Evolutionary conservation across 2,888 invertebrate genomes (phyloP).

Genomic region (Galeopsomyia nigrocyanea): DNA sequence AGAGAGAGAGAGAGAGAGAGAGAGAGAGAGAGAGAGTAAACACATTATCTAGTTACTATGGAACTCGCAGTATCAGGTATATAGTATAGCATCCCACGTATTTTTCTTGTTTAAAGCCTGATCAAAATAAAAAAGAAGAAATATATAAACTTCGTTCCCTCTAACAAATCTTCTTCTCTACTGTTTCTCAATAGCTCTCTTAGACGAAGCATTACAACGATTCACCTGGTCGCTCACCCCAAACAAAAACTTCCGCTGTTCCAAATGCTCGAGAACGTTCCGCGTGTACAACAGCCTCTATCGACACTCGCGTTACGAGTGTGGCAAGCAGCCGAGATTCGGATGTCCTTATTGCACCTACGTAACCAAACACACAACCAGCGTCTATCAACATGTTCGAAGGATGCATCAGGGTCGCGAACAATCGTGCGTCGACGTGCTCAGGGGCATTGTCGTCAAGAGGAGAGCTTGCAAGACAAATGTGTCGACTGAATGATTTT

Average conservation of each 20-base stretch:
- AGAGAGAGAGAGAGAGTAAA: too few relatives aligned
- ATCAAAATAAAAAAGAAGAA: too few relatives aligned
- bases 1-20: too few relatives aligned
- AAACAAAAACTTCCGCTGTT: constrained; percentile 49
- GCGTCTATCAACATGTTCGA: constrained; percentile 51
- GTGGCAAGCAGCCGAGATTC: constrained; percentile 50
- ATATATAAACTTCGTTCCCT: too few relatives aligned
- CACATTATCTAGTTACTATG: too few relatives aligned
- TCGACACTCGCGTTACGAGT: constrained; percentile 52
- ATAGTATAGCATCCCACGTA: too few relatives aligned
- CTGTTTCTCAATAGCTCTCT: too few relatives aligned
- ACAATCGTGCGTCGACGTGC: constrained; percentile 28
- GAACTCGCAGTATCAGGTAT: too few relatives aligned
- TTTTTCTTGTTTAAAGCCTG: too few relatives aligned
- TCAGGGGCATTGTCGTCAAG: constrained; percentile 25
- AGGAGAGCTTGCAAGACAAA: constrained; percentile 17
- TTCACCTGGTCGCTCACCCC: constrained; percentile 29
- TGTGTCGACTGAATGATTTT: too few relatives aligned
- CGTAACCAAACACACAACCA: constrained; percentile 51
- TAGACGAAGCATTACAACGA: not conserved
- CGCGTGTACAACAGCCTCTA: constrained; percentile 42
- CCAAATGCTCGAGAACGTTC: constrained; percentile 57
- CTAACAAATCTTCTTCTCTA: too few relatives aligned
- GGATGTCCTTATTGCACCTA: constrained; percentile 52
- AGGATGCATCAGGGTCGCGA: constrained; percentile 38